Evolutionary conservation across 2,113 vertebrate species (phyloP).

Genomic region (Phalacrocorax pelagicus): DNA sequence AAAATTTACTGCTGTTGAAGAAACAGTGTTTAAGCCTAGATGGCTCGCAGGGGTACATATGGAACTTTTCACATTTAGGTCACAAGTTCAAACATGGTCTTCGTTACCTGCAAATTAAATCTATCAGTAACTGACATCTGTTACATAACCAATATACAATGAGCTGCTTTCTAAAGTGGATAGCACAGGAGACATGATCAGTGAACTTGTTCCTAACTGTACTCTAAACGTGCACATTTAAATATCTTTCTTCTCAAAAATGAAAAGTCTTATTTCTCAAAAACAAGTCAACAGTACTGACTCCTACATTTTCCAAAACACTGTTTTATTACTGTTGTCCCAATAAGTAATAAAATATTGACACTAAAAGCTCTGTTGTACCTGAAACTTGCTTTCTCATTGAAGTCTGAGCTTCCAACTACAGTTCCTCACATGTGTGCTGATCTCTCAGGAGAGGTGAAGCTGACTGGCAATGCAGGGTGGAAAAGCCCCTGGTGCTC

Average conservation of each 20-base stretch:
- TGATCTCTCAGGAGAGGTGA: background rate
- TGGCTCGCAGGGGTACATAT: background rate
- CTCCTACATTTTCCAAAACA: background rate
- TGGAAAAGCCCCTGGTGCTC: background rate
- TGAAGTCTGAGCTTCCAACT: background rate
- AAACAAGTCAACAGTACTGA: background rate
- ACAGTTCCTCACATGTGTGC: background rate
- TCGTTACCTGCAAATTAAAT: constrained; percentile 44
- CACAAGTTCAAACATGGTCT: constrained; percentile 22
- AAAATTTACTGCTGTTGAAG: background rate
- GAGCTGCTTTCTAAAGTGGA: background rate
- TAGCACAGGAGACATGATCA: background rate
- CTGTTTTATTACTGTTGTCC: background rate
- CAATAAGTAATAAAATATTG: background rate
- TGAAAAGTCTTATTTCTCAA: background rate
- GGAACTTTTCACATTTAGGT: constrained; percentile 12
- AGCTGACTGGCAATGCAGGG: background rate
- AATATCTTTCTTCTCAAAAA: background rate
- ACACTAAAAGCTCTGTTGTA: background rate
- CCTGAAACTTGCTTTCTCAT: background rate
- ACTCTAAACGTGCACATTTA: background rate
- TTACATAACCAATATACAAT: background rate
- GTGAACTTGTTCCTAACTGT: background rate
- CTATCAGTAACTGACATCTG: constrained; percentile 8
- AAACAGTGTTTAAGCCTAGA: constrained; percentile 4